Evolutionary conservation across 2,888 invertebrate species (phyloP).

Genomic region (Drosophila pseudotalamancana): DNA sequence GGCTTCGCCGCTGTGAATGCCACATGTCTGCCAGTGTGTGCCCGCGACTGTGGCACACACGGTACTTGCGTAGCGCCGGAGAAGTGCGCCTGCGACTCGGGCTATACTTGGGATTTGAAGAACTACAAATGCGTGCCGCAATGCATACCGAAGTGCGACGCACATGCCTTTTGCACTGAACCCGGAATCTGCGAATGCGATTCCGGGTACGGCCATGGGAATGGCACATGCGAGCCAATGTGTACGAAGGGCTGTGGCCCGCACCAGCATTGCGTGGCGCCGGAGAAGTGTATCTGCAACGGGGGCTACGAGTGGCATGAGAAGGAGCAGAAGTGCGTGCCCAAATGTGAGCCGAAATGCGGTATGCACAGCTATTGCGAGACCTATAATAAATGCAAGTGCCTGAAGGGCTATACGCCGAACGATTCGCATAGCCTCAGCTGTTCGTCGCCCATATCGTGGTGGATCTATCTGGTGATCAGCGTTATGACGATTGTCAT

Average conservation of each 20-base stretch:
- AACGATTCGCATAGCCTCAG: neutral
- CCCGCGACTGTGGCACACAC: neutral
- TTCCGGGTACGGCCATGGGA: neutral
- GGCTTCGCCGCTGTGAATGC: neutral
- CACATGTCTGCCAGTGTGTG: neutral
- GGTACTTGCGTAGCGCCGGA: neutral
- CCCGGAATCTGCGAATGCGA: neutral
- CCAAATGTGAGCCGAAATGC: constrained; percentile 3
- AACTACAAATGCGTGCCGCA: too few relatives aligned
- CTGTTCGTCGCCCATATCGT: constrained; percentile 13
- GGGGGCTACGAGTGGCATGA: constrained; percentile 2
- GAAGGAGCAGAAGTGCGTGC: neutral
- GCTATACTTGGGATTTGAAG: neutral
- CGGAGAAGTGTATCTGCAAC: neutral
- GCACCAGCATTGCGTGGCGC: neutral
- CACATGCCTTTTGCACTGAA: neutral
- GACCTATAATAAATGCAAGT: constrained; percentile 7
- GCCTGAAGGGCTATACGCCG: neutral
- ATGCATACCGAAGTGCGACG: neutral
- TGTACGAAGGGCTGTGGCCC: neutral
- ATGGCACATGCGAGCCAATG: neutral
- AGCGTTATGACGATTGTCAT: neutral
- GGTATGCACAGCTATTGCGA: constrained; percentile 20
- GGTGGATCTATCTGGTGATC: constrained; percentile 22
- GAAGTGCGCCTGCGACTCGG: neutral